Conservation (phyloP, 2,888 invertebrate genomes). For the Mimumesa dahlbomi region DNA sequence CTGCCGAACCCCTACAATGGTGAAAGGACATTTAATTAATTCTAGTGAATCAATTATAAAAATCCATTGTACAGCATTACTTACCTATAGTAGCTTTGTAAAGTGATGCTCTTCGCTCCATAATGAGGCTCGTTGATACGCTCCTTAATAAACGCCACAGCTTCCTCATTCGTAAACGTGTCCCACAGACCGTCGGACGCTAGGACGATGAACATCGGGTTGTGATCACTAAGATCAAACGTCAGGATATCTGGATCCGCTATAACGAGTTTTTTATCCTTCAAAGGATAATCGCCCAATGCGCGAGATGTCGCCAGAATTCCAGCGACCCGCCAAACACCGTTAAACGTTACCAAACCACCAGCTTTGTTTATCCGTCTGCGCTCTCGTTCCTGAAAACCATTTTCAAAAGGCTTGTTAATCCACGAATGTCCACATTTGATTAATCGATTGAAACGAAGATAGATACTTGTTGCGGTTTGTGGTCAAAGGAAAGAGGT, state of each 20-base stretch:
- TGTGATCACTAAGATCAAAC: slow-evolving; percentile 92
- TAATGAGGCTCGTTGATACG: slow-evolving; percentile 91
- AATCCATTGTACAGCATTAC: neutral
- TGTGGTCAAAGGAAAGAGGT: slow-evolving; percentile 97
- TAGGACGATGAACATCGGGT: slow-evolving; percentile 93
- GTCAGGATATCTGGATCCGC: slow-evolving; percentile 97
- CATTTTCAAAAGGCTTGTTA: no score
- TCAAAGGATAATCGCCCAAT: slow-evolving; percentile 96
- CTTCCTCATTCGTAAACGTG: slow-evolving; percentile 96
- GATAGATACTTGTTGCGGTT: slow-evolving; percentile 93
- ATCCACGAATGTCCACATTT: no score
- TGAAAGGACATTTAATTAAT: slow-evolving; percentile 3
- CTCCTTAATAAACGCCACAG: slow-evolving; percentile 92
- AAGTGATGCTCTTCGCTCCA: slow-evolving; percentile 94
- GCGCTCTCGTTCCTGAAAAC: slow-evolving; percentile 89
- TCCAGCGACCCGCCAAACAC: slow-evolving; percentile 98
- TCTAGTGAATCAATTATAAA: neutral
- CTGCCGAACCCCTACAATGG: slow-evolving; percentile 89
- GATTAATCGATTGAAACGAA: slow-evolving; percentile 1
- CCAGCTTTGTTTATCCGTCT: slow-evolving; percentile 97
- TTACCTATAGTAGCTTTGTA: slow-evolving; percentile 90
- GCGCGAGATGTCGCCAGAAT: slow-evolving; percentile 97
- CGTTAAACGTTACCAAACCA: slow-evolving; percentile 96
- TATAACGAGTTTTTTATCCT: slow-evolving; percentile 95
- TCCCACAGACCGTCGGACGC: slow-evolving; percentile 99